Evolutionary conservation across 2,888 invertebrate species (phyloP), one percentile per base, ranked within the genome.

Genomic region (Cacoxenus indagator): DNA sequence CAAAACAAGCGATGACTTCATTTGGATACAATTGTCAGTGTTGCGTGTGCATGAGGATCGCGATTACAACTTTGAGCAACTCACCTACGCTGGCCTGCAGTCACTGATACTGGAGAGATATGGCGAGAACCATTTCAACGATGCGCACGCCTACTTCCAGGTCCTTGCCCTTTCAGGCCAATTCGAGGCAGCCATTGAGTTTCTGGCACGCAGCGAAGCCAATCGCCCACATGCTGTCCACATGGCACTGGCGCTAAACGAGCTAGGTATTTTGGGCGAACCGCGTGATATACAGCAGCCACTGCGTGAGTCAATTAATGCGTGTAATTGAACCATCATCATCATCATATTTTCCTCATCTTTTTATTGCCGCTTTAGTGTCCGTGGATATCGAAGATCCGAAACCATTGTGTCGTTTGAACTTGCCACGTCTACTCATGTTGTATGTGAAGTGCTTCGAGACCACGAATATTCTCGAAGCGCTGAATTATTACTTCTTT

Each of bases 161-260:
- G 87, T 88, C 0, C 90, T 98, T 64, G 91, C 94, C 31, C 89
- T 98, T 68, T 97, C 97, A n/a, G 97, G 96, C 1, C 98, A 98
- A 87, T 98, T 98, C 89, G 98, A 99, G 88, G 94, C 97, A 0
- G 98, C 97, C 1, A 92, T 98, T 62, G 98, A 98, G 87, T 98
- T 98, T 87, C 88, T 99, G 66, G 94, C 96, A 0, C 92, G 97
- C 29, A 87, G 84, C 68, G 92, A 90, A 75, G 90, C 91, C 76
- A 93, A 92, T 84, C 91, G 95, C 84, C 92, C 94, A 9, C 97
- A 98, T 86, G 95, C 96, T 17, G 96, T 98, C 0, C 98, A 98
- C 86, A 93, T 98, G 89, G 97, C 97, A 0, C 91, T 98, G 70
- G 96, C 95, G 2, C 90, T 98, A 65, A 94, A 95, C 82, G 96